Evolutionary conservation across 1,140 invertebrate genomes (phyloP), one percentile per base, ranked within the genome.

Genomic region (Zeugodacus cucurbitae): DNA sequence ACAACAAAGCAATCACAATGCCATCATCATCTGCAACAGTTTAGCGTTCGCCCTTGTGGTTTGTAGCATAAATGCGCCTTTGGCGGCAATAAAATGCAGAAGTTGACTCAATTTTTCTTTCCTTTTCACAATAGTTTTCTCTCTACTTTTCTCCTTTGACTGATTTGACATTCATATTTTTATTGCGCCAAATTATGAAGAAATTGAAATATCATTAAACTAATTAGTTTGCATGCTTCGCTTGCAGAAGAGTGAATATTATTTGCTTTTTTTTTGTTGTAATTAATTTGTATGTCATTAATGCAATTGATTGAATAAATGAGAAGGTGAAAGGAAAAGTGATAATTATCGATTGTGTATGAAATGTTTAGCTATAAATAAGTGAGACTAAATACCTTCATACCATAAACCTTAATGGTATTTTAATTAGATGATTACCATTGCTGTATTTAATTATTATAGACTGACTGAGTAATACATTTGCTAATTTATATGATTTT

Each of bases 171-270:
- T 82, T 74, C 20, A 74, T 54, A 54, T 54, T 54, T 54, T 54
- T 54, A 22, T 34, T 37, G 32, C 4, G 17, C 32, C 37, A 82
- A 82, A 82, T 82, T 82, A 48, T 26, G 44, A 82, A 29, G 22
- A 29, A 82, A 82, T 48, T 82, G 74, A 82, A 82, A 82, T 82
- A 48, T 82, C 26, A 74, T 41, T 74, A 74, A 22, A 6, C 32
- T 37, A 74, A 74, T 74, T 41, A 74, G 37, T 74, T 41, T 37
- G 34, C 37, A 41, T 22, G 37, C 22, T 22, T 20, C 37, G 37
- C 1, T 74, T 10, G 70, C 17, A 41, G 70, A 11, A 44, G 14
- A 22, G 32, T 20, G 32, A 17, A 34, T 14, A 3, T 6, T 6
- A 17, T 67, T 67, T 62, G n/a, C 0, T 0, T 26, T 62, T 29